These are phyloP conservation scores for Ditula angustiorana DNA, from an alignment of 2,888 invertebrate genomes.

Conservation along the genomic window DNA sequence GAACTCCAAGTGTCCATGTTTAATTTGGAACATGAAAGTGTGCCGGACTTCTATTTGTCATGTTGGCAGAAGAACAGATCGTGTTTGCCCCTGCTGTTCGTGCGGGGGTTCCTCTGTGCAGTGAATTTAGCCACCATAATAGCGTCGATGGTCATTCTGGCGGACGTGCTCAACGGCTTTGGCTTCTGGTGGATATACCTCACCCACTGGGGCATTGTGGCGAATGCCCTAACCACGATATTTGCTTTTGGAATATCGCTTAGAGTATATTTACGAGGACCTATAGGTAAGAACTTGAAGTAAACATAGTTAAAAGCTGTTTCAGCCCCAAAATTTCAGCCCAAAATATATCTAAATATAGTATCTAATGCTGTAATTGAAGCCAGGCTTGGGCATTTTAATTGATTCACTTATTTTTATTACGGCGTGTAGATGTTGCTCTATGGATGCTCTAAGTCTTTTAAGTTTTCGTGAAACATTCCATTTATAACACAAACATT, in stretches of 20 bases:
- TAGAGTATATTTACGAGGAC: slow-evolving; percentile 54
- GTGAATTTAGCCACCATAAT: slow-evolving; percentile 62
- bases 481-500: too few species aligned
- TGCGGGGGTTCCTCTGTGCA: slow-evolving; percentile 61
- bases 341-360: too few species aligned
- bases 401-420: background rate
- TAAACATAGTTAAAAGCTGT: background rate
- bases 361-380: too few species aligned
- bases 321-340: too few species aligned
- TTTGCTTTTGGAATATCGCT: slow-evolving; percentile 62
- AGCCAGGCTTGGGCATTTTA: too few species aligned
- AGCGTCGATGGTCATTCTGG: slow-evolving; percentile 56
- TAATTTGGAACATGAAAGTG: slow-evolving; percentile 59
- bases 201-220: slow-evolving; percentile 73
- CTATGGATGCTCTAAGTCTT: too few species aligned
- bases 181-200: slow-evolving; percentile 69
- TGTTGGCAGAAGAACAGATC: slow-evolving; percentile 65
- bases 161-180: slow-evolving; percentile 36
- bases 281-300: slow-evolving; percentile 61
- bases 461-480: too few species aligned
- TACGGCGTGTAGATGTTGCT: too few species aligned
- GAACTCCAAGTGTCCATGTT: slow-evolving; percentile 60
- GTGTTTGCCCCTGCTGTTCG: slow-evolving; percentile 57
- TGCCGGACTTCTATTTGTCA: slow-evolving; percentile 65
- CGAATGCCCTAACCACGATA: slow-evolving; percentile 62